phyloP scores from a whole-genome alignment of 2,113 vertebrate genomes.

The Oxyura jamaicensis region DNA sequence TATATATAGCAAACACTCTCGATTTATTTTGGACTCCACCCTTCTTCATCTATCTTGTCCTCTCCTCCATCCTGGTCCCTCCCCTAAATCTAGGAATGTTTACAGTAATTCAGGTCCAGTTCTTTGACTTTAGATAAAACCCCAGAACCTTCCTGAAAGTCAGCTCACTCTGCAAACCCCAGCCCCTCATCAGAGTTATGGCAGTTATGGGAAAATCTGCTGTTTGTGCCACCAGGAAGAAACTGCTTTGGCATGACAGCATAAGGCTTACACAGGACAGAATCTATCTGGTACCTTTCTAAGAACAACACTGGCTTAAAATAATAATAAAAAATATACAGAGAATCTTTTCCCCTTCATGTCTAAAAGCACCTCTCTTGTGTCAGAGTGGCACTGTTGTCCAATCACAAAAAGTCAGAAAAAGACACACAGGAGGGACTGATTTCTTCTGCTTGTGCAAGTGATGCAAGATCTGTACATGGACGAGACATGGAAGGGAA shows the following conservation, averaged over 20 bases:
- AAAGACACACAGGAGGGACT: not conserved
- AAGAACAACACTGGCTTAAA: slow-evolving; percentile 13
- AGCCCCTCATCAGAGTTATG: not conserved
- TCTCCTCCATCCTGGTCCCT: not conserved
- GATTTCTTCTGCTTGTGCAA: not conserved
- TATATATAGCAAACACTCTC: not conserved
- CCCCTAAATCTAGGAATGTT: slow-evolving; percentile 29
- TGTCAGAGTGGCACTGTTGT: not conserved
- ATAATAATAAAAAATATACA: not conserved
- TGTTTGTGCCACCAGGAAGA: slow-evolving; percentile 9
- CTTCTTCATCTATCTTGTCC: not conserved
- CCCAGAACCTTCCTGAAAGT: not conserved
- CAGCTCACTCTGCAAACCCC: not conserved
- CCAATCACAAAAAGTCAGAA: slow-evolving; percentile 3
- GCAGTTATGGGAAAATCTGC: slow-evolving; percentile 13
- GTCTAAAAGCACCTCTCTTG: not conserved
- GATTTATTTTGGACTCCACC: not conserved
- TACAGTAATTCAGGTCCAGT: slow-evolving; percentile 13
- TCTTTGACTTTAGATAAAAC: not conserved
- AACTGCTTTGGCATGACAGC: slow-evolving; percentile 47
- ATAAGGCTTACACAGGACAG: slow-evolving; percentile 22
- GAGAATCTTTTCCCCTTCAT: not conserved
- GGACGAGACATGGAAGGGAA: not conserved
- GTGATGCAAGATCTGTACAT: not conserved
- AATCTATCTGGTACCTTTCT: not conserved